Percentiles rank a stretch among this genome's conserved stretches.
Evolutionary conservation across 2,888 invertebrate species (phyloP).

Genomic region (Pelosia muscerda): DNA sequence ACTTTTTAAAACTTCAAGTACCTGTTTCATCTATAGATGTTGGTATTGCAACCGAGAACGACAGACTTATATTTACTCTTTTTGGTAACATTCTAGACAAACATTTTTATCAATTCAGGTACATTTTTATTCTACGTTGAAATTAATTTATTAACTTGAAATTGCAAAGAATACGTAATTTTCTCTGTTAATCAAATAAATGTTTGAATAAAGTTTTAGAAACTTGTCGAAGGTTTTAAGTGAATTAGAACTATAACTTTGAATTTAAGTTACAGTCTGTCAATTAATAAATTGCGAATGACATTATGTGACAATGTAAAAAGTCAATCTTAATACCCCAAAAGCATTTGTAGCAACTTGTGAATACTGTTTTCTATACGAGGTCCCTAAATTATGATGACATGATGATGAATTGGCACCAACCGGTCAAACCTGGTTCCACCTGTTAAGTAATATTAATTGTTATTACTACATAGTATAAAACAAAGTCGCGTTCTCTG

Average conservation of each 20-base stretch:
- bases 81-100: no score
- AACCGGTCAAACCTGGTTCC: no score
- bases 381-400: background rate
- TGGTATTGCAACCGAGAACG: no score
- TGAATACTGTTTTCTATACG: constrained; percentile 1
- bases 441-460: no score
- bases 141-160: background rate
- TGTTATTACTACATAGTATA: no score
- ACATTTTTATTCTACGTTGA: no score
- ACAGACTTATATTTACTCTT: no score
- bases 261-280: background rate
- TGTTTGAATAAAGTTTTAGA: background rate
- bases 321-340: background rate
- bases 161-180: background rate
- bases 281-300: background rate
- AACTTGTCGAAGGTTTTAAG: background rate
- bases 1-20: no score
- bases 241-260: background rate
- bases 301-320: background rate
- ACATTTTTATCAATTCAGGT: no score
- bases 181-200: background rate
- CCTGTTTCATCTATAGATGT: no score
- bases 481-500: no score
- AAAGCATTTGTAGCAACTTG: background rate
- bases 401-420: no score